These are phyloP conservation scores for Seriola quinqueradiata DNA, from an alignment of 2,113 vertebrate species.

Conservation along the genomic window DNA sequence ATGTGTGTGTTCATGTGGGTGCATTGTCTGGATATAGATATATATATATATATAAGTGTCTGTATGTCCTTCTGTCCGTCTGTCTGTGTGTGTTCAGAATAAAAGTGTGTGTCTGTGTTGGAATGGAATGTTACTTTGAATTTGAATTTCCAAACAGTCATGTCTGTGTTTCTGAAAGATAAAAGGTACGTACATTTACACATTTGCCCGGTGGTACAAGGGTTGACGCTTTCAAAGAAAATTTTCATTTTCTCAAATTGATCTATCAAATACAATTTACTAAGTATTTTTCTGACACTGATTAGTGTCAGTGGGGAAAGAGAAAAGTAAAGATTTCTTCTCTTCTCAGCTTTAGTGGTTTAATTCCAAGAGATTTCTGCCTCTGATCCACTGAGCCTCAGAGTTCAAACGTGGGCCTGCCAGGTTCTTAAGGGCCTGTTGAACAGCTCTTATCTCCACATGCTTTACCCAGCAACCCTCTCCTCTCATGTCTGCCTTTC, in stretches of 20 bases:
- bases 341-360: conserved; percentile 51
- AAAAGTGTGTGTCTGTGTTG: background rate
- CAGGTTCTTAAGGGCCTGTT: conserved; percentile 65
- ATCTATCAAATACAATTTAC: conserved; percentile 7
- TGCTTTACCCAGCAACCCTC: conserved; percentile 49
- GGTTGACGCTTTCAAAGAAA: background rate
- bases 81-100: background rate
- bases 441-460: conserved; percentile 62
- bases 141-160: background rate
- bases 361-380: conserved; percentile 68
- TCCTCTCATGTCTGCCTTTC: conserved; percentile 26
- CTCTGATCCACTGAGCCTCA: conserved; percentile 61
- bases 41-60: background rate
- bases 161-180: background rate
- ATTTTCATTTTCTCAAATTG: background rate
- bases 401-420: conserved; percentile 64
- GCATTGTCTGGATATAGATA: conserved; percentile 12
- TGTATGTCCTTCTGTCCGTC: too few relatives aligned
- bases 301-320: conserved; percentile 28
- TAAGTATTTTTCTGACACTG: conserved; percentile 27
- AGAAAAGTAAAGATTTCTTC: conserved; percentile 40
- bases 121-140: background rate
- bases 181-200: background rate
- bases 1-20: background rate
- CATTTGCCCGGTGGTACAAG: background rate